Evolutionary conservation across 2,113 vertebrate genomes (phyloP).

Genomic region (Micronycteris hirsuta): DNA sequence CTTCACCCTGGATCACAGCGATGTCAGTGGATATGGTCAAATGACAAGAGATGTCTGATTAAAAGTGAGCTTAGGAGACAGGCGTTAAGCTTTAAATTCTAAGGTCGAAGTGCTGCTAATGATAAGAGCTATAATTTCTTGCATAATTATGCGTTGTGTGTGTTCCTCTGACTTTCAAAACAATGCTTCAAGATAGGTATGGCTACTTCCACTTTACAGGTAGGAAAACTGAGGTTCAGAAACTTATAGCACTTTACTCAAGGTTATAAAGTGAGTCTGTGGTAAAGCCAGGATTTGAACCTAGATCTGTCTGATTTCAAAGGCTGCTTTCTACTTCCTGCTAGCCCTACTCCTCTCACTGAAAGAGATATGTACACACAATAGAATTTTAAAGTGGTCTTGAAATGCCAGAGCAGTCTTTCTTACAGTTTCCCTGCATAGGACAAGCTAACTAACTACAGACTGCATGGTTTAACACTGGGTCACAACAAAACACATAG

Average conservation of each 20-base stretch:
- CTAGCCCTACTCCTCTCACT: not conserved
- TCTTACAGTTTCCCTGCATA: not conserved
- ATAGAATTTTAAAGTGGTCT: not conserved
- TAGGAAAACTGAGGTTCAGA: not conserved
- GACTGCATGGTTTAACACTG: not conserved
- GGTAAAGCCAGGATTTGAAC: not conserved
- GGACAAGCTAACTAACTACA: not conserved
- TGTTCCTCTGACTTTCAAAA: not conserved
- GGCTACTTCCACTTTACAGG: not conserved
- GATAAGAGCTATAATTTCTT: not conserved
- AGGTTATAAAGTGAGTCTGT: not conserved
- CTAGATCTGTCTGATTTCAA: not conserved
- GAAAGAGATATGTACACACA: not conserved
- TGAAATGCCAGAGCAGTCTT: not conserved
- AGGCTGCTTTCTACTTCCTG: not conserved
- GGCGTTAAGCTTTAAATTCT: not conserved
- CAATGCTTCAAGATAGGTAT: not conserved
- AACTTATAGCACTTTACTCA: not conserved
- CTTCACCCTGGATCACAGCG: slow-evolving; percentile 40
- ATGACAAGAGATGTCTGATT: slow-evolving; percentile 23
- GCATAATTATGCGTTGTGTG: not conserved
- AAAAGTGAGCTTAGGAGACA: not conserved
- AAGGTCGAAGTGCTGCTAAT: not conserved
- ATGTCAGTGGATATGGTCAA: not conserved
- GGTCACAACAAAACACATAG: not conserved